These are phyloP conservation scores for Nasalis larvatus DNA, from an alignment of 2,113 vertebrate species.

Conservation along the genomic window DNA sequence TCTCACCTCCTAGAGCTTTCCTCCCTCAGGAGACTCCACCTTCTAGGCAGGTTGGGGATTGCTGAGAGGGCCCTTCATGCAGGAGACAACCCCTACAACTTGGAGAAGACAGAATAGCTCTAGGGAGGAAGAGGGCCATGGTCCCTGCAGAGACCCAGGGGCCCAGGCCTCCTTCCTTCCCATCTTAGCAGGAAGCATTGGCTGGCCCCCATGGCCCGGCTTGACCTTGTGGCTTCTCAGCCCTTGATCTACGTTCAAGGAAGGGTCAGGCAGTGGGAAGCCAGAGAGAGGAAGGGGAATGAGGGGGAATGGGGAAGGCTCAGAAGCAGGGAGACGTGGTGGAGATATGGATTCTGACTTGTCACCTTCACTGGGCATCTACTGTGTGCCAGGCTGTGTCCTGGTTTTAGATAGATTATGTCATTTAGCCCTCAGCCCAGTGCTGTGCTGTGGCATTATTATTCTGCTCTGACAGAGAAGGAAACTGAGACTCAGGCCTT, in stretches of 20 bases:
- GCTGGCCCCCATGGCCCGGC: neutral
- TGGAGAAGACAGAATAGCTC: neutral
- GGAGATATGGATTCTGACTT: neutral
- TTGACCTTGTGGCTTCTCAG: neutral
- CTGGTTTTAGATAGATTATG: neutral
- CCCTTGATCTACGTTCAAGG: neutral
- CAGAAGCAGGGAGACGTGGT: neutral
- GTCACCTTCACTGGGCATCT: neutral
- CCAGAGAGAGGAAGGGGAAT: neutral
- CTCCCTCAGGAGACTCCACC: neutral
- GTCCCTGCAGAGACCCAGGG: neutral
- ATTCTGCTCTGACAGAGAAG: conserved; percentile 45
- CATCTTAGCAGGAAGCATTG: neutral
- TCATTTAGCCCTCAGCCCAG: neutral
- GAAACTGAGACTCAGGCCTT: conserved; percentile 73
- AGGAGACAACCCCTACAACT: too few relatives aligned
- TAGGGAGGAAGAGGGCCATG: neutral
- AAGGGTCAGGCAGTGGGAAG: neutral
- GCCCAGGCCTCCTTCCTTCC: neutral
- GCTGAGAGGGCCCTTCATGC: neutral
- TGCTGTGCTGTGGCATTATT: neutral
- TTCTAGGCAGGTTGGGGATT: neutral
- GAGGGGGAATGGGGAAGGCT: neutral
- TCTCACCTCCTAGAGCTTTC: neutral
- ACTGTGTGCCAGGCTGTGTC: neutral